Percentiles rank a stretch among this genome's conserved stretches.
Conservation (phyloP, 1,140 invertebrate genomes). For the Zophobas morio region DNA sequence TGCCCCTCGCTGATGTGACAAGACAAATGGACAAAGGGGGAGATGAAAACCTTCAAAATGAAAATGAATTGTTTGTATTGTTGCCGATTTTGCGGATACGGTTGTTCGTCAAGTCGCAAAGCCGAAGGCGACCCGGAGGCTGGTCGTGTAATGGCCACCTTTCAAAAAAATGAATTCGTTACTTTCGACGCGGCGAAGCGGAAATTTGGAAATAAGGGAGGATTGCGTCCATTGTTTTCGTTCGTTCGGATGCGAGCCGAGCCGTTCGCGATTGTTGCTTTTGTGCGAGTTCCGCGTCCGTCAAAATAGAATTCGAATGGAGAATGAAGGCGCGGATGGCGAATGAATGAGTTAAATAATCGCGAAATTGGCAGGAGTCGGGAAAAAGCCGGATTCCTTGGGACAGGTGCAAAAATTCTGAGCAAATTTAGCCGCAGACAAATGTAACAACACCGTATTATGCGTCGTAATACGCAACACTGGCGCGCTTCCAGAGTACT, state of each 20-base stretch:
- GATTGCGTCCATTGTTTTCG: constrained; percentile 6
- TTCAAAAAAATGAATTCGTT: no score
- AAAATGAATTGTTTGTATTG: constrained; percentile 11
- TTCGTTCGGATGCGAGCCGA: background rate
- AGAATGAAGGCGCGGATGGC: background rate
- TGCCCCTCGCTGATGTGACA: background rate
- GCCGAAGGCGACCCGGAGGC: no score
- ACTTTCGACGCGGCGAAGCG: no score
- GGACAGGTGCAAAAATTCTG: constrained; percentile 6
- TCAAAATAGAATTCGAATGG: constrained; percentile 2
- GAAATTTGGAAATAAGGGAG: background rate
- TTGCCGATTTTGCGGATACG: background rate
- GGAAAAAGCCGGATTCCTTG: background rate
- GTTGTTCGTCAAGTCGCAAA: no score
- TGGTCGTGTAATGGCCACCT: no score
- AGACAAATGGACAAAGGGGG: background rate
- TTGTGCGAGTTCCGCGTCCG: background rate
- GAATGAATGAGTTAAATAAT: constrained; percentile 15
- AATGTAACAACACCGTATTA: constrained; percentile 5
- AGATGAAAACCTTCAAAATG: background rate
- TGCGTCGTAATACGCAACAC: constrained; percentile 1
- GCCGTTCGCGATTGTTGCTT: background rate
- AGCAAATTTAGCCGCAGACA: background rate
- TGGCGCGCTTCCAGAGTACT: background rate
- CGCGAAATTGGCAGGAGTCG: background rate